phyloP scores from a whole-genome alignment of 2,888 invertebrate genomes.

The Agonopterix subpropinquella region DNA sequence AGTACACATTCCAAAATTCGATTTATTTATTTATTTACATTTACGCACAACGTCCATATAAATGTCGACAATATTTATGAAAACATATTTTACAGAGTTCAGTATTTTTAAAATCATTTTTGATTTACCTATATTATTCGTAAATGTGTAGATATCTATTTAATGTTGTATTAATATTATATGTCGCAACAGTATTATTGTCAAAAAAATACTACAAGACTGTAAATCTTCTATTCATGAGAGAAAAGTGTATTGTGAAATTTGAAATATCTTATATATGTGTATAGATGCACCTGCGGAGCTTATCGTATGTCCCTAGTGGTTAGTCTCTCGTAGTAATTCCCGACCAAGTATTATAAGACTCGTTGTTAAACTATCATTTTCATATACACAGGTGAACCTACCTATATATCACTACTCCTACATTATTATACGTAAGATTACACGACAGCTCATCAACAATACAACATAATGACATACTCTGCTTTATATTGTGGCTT shows the following conservation, averaged over 20 bases:
- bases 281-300: conserved; percentile 65
- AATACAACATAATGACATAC: too few species aligned
- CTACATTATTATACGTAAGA: too few species aligned
- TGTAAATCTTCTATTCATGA: conserved; percentile 64
- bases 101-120: conserved; percentile 41
- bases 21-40: conserved; percentile 36
- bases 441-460: too few species aligned
- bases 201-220: conserved; percentile 59
- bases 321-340: conserved; percentile 66
- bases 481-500: too few species aligned
- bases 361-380: conserved; percentile 40
- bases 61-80: conserved; percentile 58
- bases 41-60: conserved; percentile 64
- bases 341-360: conserved; percentile 74
- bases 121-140: conserved; percentile 25
- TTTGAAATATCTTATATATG: conserved; percentile 48
- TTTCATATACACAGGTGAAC: neutral
- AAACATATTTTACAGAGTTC: conserved; percentile 38
- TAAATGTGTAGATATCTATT: conserved; percentile 19
- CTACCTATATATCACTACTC: too few species aligned
- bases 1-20: conserved; percentile 6
- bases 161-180: conserved; percentile 31
- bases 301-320: conserved; percentile 63
- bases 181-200: conserved; percentile 62
- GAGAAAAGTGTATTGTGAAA: conserved; percentile 47